Conservation (phyloP, 2,797 vertebrate species). For the Synaphobranchus kaupii region DNA sequence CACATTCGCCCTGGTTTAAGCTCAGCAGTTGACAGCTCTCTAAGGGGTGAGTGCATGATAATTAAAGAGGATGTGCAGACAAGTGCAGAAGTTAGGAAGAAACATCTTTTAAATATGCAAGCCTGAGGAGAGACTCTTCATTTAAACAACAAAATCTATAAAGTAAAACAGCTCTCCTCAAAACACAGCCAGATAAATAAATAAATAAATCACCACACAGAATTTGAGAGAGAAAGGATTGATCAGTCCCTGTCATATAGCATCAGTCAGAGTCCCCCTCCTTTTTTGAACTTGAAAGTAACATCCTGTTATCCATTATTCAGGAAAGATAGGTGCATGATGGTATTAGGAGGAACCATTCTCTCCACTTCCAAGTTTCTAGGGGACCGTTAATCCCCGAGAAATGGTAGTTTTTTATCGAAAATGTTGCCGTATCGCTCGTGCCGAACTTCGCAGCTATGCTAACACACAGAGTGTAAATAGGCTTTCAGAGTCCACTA, state of each 20-base stretch:
- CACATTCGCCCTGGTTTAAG: too few species aligned
- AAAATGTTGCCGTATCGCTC: too few species aligned
- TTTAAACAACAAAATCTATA: neutral
- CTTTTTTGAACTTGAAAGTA: conserved; percentile 19
- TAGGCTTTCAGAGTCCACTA: too few species aligned
- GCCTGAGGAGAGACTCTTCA: neutral
- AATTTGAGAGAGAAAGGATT: conserved; percentile 18
- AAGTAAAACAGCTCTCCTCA: neutral
- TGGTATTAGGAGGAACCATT: too few species aligned
- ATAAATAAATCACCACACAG: conserved; percentile 36
- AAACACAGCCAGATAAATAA: neutral
- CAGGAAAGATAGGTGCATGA: neutral
- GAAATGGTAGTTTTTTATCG: neutral
- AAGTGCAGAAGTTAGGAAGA: neutral
- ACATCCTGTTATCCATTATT: conserved; percentile 28
- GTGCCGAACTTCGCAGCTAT: too few species aligned
- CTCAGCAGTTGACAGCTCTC: neutral
- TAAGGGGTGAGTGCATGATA: neutral
- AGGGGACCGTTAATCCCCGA: too few species aligned
- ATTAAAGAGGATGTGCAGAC: neutral
- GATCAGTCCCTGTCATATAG: neutral
- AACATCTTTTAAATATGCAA: conserved; percentile 29
- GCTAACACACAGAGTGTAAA: too few species aligned
- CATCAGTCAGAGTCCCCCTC: too few species aligned
- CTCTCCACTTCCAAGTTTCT: too few species aligned